Base-by-base conservation (phyloP, 2,888 invertebrate species). In the Xylophagus ater region DNA sequence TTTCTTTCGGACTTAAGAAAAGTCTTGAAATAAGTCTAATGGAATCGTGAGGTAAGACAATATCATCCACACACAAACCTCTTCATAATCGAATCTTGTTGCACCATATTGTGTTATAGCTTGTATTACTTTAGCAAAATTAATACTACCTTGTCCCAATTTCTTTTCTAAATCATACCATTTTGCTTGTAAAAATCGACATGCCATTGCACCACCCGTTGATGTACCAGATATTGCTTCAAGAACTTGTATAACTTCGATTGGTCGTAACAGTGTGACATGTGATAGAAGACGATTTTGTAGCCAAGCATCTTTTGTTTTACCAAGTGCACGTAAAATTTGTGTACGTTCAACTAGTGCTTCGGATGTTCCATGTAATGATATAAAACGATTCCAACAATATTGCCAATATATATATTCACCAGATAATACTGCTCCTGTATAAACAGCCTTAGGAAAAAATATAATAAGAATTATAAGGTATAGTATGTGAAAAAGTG, bases 41-140 rank as follows among this genome's bases (percentile, higher is more conserved):
- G n/a, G n/a, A n/a, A n/a, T n/a, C n/a, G n/a, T n/a, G n/a, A n/a
- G n/a, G n/a, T n/a, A n/a, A n/a, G n/a, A n/a, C n/a, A n/a, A 23
- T n/a, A 18, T n/a, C n/a, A n/a, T n/a, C n/a, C n/a, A n/a, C 14
- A 23, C 10, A 30, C 43, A 47, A 45, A 65, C 65, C 57, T 65
- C 65, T 53, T 65, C 65, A 47, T 64, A 66, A 47, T 65, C 65
- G 44, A 65, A 65, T 45, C 65, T 65, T 14, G 65, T 65, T 32
- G 65, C 63, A 37, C 66, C 66, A 49, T 65, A 65, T 49, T 65
- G 61, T 25, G 65, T 66, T 45, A 65, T 66, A 39, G 65, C 62
- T 42, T 65, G 63, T 56, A 65, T 65, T 41, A 66, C 65, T 51
- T 64, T 64, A 26, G 66, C 65, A 47, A 65, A 65, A 45, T 58